Evolutionary conservation across 2,888 invertebrate genomes (phyloP).

Genomic region (Brenthis ino): DNA sequence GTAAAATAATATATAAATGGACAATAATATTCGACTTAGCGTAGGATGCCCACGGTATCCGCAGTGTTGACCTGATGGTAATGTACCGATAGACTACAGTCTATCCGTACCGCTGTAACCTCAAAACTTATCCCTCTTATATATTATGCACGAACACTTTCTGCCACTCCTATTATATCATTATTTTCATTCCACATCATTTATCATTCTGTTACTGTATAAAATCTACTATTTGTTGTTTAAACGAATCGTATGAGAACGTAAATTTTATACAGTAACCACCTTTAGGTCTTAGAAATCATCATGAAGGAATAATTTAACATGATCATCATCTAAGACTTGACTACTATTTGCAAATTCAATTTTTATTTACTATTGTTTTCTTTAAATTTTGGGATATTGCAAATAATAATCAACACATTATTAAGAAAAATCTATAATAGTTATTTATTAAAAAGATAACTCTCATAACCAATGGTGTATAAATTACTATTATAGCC

Average conservation of each 20-base stretch:
- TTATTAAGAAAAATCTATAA: conserved; percentile 13
- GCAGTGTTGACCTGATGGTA: conserved; percentile 75
- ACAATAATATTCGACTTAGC: conserved; percentile 73
- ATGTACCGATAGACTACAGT: conserved; percentile 52
- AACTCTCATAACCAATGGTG: not conserved
- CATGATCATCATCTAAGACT: conserved; percentile 12
- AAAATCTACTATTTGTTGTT: conserved; percentile 5
- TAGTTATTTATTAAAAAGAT: conserved; percentile 5
- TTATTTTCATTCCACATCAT: conserved; percentile 29
- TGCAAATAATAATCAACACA: conserved; percentile 3
- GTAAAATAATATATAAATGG: conserved; percentile 73
- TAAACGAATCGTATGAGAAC: not conserved
- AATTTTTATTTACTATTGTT: too few species aligned
- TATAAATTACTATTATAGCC: conserved; percentile 8
- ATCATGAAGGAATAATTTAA: not conserved
- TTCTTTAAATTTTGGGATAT: not conserved
- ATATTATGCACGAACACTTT: conserved; percentile 50
- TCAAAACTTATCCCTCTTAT: conserved; percentile 78
- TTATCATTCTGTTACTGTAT: conserved; percentile 18
- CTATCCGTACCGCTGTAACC: conserved; percentile 68
- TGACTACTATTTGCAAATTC: conserved; percentile 11
- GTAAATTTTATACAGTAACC: conserved; percentile 25
- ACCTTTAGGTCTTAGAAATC: not conserved
- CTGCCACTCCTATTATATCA: conserved; percentile 44
- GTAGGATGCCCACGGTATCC: conserved; percentile 81